Evolutionary conservation across 2,113 vertebrate species (phyloP), one percentile per base, ranked within the genome.

Genomic region (Myrmophylax atrothorax): DNA sequence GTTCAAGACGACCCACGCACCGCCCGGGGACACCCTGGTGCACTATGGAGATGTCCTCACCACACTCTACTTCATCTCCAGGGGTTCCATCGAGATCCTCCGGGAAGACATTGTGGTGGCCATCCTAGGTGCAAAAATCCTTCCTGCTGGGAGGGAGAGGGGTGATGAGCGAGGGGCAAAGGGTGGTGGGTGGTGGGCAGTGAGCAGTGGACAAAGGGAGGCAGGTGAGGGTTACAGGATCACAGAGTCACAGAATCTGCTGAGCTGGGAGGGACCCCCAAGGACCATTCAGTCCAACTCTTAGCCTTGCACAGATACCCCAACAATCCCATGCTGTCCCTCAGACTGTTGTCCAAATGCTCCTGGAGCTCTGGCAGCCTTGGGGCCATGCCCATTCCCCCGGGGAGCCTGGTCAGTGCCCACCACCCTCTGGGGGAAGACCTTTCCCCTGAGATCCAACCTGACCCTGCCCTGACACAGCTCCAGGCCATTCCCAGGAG

Each of bases 31-130:
- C 97, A 99, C 99, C 4, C 96, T 99, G 78, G 99, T 99, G 93
- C 99, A 99, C 98, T 98, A 98, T 0, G 99, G 99, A 22, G 99
- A 99, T 62, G 98, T 99, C 82, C 98, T 99, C 81, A 99, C 99
- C 35, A 99, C 99, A 0, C 98, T 99, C 75, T 99, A 99, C 97
- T 99, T 99, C 98, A 99, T 99, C 97, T 99, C 99, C 56, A 98
- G 99, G 11, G 99, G 99, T 37, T 99, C 99, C 87, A 99, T 99
- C 8, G 99, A 99, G 97, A 99, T 99, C 86, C 98, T 99, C 33
- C 97, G 99, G 49, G 98, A 99, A 12, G 98, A 99, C 24, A 98
- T 99, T 85, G 99, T 99, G 53, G 99, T 99, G 97, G 99, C 99
- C 96, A 99, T 99, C 89, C 91, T 99, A 96, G 99, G 99, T 99